Evolutionary conservation across 1,140 invertebrate species (phyloP).

Genomic region (Matsumurasca onukii): DNA sequence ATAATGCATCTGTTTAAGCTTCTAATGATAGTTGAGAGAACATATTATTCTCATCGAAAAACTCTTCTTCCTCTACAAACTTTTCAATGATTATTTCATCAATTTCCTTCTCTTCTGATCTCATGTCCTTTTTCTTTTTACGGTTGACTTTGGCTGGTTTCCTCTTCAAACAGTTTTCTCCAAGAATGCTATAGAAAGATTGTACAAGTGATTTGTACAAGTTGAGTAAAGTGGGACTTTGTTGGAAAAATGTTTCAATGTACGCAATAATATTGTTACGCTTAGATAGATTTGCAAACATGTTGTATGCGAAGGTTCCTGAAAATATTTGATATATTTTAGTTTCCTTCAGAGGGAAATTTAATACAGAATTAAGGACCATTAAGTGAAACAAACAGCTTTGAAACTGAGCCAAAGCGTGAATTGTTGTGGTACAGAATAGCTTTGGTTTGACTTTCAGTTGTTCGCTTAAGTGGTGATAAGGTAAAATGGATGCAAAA

Average conservation of each 20-base stretch:
- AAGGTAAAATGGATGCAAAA: constrained; percentile 58
- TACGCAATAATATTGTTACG: constrained; percentile 32
- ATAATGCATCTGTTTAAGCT: neutral
- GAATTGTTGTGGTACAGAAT: constrained; percentile 61
- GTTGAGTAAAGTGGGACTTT: constrained; percentile 22
- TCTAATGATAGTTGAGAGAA: constrained; percentile 1
- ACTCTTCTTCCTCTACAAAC: neutral
- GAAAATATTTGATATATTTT: constrained; percentile 61
- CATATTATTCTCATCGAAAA: constrained; percentile 14
- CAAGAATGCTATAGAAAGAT: too few relatives aligned
- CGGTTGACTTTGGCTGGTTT: constrained; percentile 3
- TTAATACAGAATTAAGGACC: constrained; percentile 64
- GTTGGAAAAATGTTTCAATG: constrained; percentile 26
- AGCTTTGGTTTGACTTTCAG: constrained; percentile 55
- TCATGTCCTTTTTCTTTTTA: constrained; percentile 15
- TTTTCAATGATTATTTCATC: neutral
- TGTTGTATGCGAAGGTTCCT: constrained; percentile 73
- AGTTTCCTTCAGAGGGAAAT: constrained; percentile 54
- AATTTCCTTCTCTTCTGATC: neutral
- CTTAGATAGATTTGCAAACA: constrained; percentile 47
- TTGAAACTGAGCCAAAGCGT: constrained; percentile 73
- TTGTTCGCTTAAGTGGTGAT: constrained; percentile 62
- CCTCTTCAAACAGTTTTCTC: too few relatives aligned
- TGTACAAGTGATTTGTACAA: constrained; percentile 28
- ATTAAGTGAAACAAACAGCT: constrained; percentile 61